Evolutionary conservation across 2,888 invertebrate species (phyloP).

Genomic region (Anaspis maculata): DNA sequence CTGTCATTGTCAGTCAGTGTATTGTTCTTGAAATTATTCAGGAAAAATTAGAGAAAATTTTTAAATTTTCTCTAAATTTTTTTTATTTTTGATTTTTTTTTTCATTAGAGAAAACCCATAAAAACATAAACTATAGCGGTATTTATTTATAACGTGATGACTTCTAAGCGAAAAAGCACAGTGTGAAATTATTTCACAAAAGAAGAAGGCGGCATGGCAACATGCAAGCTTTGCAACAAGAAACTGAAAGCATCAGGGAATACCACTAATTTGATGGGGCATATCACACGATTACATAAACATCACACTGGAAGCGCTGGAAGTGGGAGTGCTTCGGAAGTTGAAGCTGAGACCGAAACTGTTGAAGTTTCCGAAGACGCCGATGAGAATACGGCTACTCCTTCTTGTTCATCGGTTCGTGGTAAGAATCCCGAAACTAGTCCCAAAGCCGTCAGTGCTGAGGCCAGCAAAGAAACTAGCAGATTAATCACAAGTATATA

Average conservation of each 20-base stretch:
- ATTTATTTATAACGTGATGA: too few relatives aligned
- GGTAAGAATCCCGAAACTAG: constrained; percentile 5
- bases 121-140: too few relatives aligned
- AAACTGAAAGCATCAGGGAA: constrained; percentile 11
- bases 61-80: not conserved
- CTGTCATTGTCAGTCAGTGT: too few relatives aligned
- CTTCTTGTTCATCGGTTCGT: constrained; percentile 6
- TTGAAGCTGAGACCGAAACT: not conserved
- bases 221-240: constrained; percentile 6
- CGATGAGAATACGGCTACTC: not conserved
- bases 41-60: not conserved
- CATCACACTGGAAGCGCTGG: not conserved
- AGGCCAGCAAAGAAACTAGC: constrained; percentile 6
- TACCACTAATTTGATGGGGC: constrained; percentile 8
- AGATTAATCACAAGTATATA: too few relatives aligned
- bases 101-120: not conserved
- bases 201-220: constrained; percentile 9
- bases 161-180: constrained; percentile 3
- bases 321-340: not conserved
- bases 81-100: not conserved
- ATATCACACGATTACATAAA: constrained; percentile 7
- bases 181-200: constrained; percentile 10
- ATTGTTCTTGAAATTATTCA: too few relatives aligned
- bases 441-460: constrained; percentile 1
- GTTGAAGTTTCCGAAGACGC: not conserved